Evolutionary conservation across 2,113 vertebrate species (phyloP).

Genomic region (Centrocercus urophasianus): DNA sequence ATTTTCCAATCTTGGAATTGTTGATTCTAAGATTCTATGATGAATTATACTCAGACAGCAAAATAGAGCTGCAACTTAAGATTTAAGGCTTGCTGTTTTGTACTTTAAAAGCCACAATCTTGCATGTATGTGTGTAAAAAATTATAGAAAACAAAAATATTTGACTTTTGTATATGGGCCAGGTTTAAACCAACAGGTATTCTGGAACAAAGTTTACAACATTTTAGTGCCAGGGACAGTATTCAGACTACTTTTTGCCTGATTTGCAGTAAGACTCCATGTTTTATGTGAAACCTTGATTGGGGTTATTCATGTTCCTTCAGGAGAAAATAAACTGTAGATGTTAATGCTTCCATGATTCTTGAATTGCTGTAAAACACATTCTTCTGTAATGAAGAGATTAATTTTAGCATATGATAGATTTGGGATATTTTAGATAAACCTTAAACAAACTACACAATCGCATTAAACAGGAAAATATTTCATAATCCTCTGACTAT

Average conservation of each 20-base stretch:
- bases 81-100: too few species aligned
- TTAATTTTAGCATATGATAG: not conserved
- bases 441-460: not conserved
- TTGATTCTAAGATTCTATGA: too few species aligned
- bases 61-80: too few species aligned
- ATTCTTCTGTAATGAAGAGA: not conserved
- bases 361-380: not conserved
- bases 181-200: too few species aligned
- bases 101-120: too few species aligned
- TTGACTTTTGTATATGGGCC: too few species aligned
- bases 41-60: too few species aligned
- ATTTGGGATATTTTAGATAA: not conserved
- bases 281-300: not conserved
- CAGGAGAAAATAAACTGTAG: not conserved
- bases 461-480: not conserved
- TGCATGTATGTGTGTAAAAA: too few species aligned
- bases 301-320: not conserved
- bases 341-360: not conserved
- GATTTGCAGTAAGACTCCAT: not conserved
- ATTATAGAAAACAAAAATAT: too few species aligned
- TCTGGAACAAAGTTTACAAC: too few species aligned
- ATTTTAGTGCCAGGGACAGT: not conserved
- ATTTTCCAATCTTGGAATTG: too few species aligned
- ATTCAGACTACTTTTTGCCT: not conserved
- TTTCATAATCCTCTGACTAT: not conserved